Conservation (phyloP, 64 coral and sea anemone species). For the Pocillopora verrucosa region DNA sequence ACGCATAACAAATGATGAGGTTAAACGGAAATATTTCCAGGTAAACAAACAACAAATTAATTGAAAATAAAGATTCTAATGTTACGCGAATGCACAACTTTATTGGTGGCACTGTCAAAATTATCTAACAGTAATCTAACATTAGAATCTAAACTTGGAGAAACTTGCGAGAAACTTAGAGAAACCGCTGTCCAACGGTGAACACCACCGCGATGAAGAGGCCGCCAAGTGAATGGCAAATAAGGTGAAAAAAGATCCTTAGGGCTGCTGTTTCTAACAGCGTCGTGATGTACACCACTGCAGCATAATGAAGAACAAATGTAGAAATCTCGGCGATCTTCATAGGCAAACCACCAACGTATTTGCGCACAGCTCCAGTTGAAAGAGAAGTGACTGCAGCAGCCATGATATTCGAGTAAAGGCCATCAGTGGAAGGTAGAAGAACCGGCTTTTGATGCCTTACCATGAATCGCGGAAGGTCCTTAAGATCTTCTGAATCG, state of each 20-base stretch:
- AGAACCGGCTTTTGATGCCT: slow-evolving; percentile 24
- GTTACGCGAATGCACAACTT: too few relatives aligned
- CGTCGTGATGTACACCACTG: slow-evolving; percentile 11
- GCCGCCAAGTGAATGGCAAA: slow-evolving; percentile 20
- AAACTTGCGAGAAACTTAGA: too few relatives aligned
- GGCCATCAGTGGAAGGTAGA: slow-evolving; percentile 11
- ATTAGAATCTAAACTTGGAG: too few relatives aligned
- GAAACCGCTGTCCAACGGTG: slow-evolving; percentile 1
- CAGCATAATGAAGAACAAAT: neutral
- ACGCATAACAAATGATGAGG: too few relatives aligned
- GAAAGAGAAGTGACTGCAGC: slow-evolving; percentile 22
- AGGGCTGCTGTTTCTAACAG: neutral
- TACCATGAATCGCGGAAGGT: slow-evolving; percentile 22
- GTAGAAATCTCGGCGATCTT: slow-evolving; percentile 21
- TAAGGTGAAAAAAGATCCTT: neutral
- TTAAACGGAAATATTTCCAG: too few relatives aligned
- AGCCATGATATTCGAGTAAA: slow-evolving; percentile 5
- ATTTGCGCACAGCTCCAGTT: slow-evolving; percentile 1
- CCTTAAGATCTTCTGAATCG: slow-evolving; percentile 20
- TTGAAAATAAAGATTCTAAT: too few relatives aligned
- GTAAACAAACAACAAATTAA: too few relatives aligned
- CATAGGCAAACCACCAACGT: slow-evolving; percentile 3
- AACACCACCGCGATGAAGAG: slow-evolving; percentile 19
- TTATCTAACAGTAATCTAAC: too few relatives aligned
- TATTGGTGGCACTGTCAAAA: too few relatives aligned